These are phyloP conservation scores for Volucella inflata DNA, from an alignment of 2,888 invertebrate genomes.

Conservation along the genomic window DNA sequence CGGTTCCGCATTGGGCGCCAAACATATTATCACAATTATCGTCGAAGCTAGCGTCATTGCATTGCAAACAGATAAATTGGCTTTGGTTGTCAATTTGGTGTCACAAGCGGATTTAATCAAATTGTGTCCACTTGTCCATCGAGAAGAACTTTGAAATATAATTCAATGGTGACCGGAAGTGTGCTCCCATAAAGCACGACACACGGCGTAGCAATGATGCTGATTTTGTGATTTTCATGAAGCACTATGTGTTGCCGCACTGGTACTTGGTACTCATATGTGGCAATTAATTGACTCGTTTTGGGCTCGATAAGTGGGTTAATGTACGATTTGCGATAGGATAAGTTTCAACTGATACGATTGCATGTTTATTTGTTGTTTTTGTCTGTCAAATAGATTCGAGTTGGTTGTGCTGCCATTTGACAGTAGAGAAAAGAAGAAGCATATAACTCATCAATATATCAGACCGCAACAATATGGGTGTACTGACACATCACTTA, in stretches of 20 bases:
- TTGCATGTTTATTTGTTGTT: not conserved
- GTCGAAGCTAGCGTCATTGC: conserved; percentile 49
- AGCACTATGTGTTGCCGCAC: conserved; percentile 7
- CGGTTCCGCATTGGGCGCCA: conserved; percentile 16
- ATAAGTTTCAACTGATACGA: not conserved
- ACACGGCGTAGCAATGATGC: conserved; percentile 40
- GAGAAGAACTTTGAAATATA: conserved; percentile 65
- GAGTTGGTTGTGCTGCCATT: conserved; percentile 54
- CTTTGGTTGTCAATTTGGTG: conserved; percentile 74
- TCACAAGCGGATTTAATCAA: conserved; percentile 71
- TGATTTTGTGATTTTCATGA: conserved; percentile 57
- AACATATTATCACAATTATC: conserved; percentile 28
- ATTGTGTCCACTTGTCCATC: conserved; percentile 61
- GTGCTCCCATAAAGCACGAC: conserved; percentile 16
- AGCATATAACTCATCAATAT: conserved; percentile 70
- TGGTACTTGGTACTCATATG: no score
- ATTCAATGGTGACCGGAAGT: conserved; percentile 62
- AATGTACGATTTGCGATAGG: conserved; percentile 34
- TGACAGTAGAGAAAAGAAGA: conserved; percentile 73
- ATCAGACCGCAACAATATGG: conserved; percentile 46
- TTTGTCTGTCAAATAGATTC: conserved; percentile 48
- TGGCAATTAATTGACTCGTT: conserved; percentile 64
- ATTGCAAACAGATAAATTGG: conserved; percentile 72
- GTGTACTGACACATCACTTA: conserved; percentile 37
- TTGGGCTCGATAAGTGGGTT: conserved; percentile 58